Evolutionary conservation across 2,888 invertebrate genomes (phyloP).

Genomic region (Phortica magna): DNA sequence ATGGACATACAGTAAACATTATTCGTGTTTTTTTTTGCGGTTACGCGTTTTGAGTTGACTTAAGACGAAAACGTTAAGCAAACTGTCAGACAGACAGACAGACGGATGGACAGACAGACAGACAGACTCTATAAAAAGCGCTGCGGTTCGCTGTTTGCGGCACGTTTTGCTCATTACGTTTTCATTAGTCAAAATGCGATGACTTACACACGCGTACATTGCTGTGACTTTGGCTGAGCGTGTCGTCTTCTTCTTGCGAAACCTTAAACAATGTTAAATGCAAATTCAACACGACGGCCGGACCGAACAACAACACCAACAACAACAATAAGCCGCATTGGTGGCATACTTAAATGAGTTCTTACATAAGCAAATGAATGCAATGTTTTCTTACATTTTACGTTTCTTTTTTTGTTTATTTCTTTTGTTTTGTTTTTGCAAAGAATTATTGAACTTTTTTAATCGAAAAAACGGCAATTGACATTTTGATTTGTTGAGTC

Average conservation of each 20-base stretch:
- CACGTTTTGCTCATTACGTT: constrained; percentile 30
- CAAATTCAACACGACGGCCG: constrained; percentile 36
- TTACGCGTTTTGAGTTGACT: too few relatives aligned
- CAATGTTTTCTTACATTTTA: not conserved
- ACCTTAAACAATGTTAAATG: constrained; percentile 27
- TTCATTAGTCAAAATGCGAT: constrained; percentile 30
- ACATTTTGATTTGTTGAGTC: not conserved
- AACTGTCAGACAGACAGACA: too few relatives aligned
- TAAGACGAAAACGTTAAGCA: too few relatives aligned
- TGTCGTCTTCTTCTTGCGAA: constrained; percentile 37
- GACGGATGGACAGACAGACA: not conserved
- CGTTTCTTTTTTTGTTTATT: not conserved
- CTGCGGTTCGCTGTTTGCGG: constrained; percentile 12
- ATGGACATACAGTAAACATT: too few relatives aligned
- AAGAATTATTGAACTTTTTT: constrained; percentile 11
- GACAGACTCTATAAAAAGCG: not conserved
- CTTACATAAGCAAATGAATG: constrained; percentile 49
- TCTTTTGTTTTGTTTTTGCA: not conserved
- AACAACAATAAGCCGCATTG: constrained; percentile 37
- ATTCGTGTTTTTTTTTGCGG: too few relatives aligned
- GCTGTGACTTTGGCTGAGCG: constrained; percentile 42
- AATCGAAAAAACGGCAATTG: not conserved
- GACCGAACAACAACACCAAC: too few relatives aligned
- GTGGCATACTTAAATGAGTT: constrained; percentile 14
- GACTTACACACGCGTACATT: constrained; percentile 30